These are phyloP conservation scores for Oeneis ivallda DNA, from an alignment of 2,888 invertebrate genomes.

Conservation along the genomic window DNA sequence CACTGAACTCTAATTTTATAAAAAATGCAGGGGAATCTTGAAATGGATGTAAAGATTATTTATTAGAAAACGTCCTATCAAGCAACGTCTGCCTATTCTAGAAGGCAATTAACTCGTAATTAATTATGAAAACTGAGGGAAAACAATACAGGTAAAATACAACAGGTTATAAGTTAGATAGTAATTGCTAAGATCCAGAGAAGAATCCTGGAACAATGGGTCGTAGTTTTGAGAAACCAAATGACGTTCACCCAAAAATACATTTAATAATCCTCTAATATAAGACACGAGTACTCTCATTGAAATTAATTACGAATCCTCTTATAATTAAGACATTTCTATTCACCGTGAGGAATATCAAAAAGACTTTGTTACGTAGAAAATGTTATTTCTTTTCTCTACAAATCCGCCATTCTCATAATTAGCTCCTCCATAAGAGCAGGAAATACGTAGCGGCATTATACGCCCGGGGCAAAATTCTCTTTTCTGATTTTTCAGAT, in stretches of 20 bases:
- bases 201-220: not conserved
- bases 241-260: too few relatives aligned
- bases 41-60: too few relatives aligned
- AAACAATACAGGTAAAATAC: too few relatives aligned
- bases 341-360: slow-evolving; percentile 27
- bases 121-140: too few relatives aligned
- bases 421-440: slow-evolving; percentile 45
- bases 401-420: slow-evolving; percentile 50
- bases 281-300: not conserved
- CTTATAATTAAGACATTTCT: slow-evolving; percentile 29
- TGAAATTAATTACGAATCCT: slow-evolving; percentile 18
- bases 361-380: slow-evolving; percentile 23
- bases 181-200: too few relatives aligned
- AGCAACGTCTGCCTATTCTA: too few relatives aligned
- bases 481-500: slow-evolving; percentile 46
- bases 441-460: slow-evolving; percentile 43
- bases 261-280: not conserved
- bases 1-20: too few relatives aligned
- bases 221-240: too few relatives aligned
- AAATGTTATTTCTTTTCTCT: slow-evolving; percentile 48
- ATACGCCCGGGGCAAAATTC: slow-evolving; percentile 46
- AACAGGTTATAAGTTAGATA: too few relatives aligned
- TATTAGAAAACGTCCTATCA: too few relatives aligned
- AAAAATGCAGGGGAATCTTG: too few relatives aligned
- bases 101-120: too few relatives aligned